Conservation (phyloP, 2,113 vertebrate genomes). For the Rhea pennata region DNA sequence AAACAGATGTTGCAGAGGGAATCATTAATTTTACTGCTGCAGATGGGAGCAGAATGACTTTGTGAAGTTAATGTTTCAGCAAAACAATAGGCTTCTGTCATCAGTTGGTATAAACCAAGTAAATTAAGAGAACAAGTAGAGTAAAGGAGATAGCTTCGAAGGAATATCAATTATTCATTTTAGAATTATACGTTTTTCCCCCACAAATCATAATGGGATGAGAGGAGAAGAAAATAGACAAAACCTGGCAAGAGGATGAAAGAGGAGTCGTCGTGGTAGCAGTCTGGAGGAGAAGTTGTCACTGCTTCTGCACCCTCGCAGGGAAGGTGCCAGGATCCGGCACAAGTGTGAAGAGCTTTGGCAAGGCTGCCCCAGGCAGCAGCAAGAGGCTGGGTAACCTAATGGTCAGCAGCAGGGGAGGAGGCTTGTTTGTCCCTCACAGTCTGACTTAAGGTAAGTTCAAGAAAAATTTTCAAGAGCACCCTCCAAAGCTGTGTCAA, state of each 20-base stretch:
- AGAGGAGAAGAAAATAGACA: background rate
- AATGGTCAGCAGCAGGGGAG: background rate
- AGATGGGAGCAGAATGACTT: conserved; percentile 86
- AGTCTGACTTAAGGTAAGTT: background rate
- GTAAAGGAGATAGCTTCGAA: conserved; percentile 64
- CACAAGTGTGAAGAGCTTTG: accelerated
- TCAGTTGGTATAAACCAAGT: conserved; percentile 83
- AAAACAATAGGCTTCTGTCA: conserved; percentile 86
- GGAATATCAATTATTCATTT: conserved; percentile 74
- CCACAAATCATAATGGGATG: background rate
- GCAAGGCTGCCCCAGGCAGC: background rate
- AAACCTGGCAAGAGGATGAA: background rate
- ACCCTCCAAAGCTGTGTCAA: accelerated
- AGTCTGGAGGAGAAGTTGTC: background rate
- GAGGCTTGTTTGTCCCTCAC: accelerated
- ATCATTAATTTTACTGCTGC: conserved; percentile 87
- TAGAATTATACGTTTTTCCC: conserved; percentile 50
- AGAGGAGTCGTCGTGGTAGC: background rate
- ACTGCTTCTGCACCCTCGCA: accelerated
- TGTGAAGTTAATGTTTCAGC: conserved; percentile 87
- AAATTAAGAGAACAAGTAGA: conserved; percentile 83
- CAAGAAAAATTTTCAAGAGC: too few relatives aligned
- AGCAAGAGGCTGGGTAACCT: background rate
- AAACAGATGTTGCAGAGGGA: conserved; percentile 87
- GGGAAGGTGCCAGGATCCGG: accelerated